phyloP scores from a whole-genome alignment of 2,113 vertebrate species.

The Salminus brasiliensis region DNA sequence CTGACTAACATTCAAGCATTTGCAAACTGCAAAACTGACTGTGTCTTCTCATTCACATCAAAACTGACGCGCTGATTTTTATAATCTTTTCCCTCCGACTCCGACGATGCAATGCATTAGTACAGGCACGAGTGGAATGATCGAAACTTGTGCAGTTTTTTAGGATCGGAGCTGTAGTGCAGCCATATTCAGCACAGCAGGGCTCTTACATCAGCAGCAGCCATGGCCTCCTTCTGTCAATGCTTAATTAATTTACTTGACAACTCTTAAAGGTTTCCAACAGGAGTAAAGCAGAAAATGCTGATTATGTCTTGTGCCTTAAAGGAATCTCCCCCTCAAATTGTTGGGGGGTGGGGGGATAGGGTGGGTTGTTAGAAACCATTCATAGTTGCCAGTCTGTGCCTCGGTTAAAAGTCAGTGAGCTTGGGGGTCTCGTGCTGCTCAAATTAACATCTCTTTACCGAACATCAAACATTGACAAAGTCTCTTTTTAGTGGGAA shows the following conservation, averaged over 20 bases:
- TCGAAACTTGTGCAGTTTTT: slow-evolving; percentile 34
- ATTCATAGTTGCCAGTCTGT: slow-evolving; percentile 28
- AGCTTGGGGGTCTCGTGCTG: slow-evolving; percentile 60
- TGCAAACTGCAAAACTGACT: too few relatives aligned
- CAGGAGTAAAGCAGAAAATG: slow-evolving; percentile 40
- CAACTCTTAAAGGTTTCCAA: slow-evolving; percentile 53
- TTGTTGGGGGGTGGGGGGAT: too few relatives aligned
- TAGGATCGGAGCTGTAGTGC: slow-evolving; percentile 34
- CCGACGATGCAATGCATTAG: too few relatives aligned
- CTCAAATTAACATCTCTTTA: slow-evolving; percentile 67
- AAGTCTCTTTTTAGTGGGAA: slow-evolving; percentile 81
- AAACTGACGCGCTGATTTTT: too few relatives aligned
- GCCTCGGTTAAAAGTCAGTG: slow-evolving; percentile 53
- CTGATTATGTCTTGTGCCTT: slow-evolving; percentile 39
- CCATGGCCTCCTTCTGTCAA: slow-evolving; percentile 54
- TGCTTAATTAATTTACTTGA: slow-evolving; percentile 63
- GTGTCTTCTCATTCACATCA: not conserved
- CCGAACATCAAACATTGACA: slow-evolving; percentile 80
- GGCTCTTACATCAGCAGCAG: slow-evolving; percentile 47
- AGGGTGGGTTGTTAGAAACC: too few relatives aligned
- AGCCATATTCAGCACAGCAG: slow-evolving; percentile 38
- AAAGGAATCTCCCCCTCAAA: slow-evolving; percentile 2
- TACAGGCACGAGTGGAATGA: slow-evolving; percentile 9
- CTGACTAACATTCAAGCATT: too few relatives aligned
- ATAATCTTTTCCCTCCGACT: not conserved